These are phyloP conservation scores for Melanchra persicariae DNA, from an alignment of 2,888 invertebrate genomes.

Conservation along the genomic window DNA sequence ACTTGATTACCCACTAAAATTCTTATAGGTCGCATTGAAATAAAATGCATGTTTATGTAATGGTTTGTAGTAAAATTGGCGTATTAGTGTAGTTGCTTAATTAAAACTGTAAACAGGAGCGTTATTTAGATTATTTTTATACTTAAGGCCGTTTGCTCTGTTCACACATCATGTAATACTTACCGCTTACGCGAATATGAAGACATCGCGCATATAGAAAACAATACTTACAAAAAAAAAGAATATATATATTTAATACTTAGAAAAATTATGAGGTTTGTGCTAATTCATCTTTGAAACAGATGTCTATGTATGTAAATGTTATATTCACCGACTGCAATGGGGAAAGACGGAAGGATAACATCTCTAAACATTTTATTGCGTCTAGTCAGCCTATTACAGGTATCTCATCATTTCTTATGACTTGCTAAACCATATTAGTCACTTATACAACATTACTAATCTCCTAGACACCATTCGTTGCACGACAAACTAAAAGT, in stretches of 20 bases:
- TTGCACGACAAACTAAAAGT: constrained; percentile 21
- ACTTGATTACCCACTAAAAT: constrained; percentile 1
- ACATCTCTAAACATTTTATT: background rate
- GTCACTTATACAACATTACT: background rate
- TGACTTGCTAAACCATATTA: background rate
- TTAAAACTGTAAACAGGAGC: background rate
- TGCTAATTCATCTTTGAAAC: background rate
- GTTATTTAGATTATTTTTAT: background rate
- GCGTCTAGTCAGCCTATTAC: background rate
- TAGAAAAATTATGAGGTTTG: background rate
- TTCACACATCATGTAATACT: too few relatives aligned
- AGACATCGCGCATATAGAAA: background rate
- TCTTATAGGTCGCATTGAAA: background rate
- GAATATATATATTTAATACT: too few relatives aligned
- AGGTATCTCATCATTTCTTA: background rate
- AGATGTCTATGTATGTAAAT: background rate
- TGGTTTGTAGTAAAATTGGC: too few relatives aligned
- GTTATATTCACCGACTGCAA: background rate
- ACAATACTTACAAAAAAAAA: too few relatives aligned
- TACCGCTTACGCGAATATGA: background rate
- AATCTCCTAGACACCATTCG: constrained; percentile 9
- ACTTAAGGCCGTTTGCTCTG: background rate
- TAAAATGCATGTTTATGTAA: background rate
- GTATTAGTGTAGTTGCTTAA: too few relatives aligned
- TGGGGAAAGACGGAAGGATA: background rate